Conservation (phyloP, 2,888 invertebrate genomes). For the Nymphalis urticae region DNA sequence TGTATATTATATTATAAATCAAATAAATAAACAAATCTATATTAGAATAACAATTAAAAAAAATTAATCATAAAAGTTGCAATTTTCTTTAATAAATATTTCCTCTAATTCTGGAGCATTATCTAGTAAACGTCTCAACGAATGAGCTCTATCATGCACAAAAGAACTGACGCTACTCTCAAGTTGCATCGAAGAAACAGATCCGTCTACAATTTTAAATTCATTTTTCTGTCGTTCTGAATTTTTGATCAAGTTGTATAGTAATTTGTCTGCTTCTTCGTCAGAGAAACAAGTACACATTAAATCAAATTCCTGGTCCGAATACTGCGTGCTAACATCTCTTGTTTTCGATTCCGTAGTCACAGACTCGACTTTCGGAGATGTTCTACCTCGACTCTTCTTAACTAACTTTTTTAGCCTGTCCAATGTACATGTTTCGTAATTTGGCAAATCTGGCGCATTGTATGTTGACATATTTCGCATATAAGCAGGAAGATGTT, state of each 20-base stretch:
- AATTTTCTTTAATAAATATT: conserved; percentile 58
- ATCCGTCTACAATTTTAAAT: conserved; percentile 45
- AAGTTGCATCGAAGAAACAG: conserved; percentile 46
- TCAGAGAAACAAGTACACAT: conserved; percentile 64
- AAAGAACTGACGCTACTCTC: conserved; percentile 46
- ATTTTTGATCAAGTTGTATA: conserved; percentile 39
- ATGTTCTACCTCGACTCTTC: conserved; percentile 46
- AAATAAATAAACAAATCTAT: neutral
- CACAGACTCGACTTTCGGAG: conserved; percentile 37
- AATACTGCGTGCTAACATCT: conserved; percentile 56
- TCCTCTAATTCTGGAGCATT: conserved; percentile 55
- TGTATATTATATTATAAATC: too few relatives aligned
- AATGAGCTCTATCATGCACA: conserved; percentile 52
- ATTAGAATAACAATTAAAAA: neutral
- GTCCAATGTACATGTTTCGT: conserved; percentile 55
- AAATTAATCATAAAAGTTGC: conserved; percentile 35
- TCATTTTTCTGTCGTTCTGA: conserved; percentile 35
- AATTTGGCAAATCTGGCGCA: conserved; percentile 55
- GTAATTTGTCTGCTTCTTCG: conserved; percentile 51
- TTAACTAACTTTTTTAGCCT: conserved; percentile 56
- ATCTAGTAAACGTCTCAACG: conserved; percentile 52
- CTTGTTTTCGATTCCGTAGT: conserved; percentile 49
- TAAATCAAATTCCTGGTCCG: conserved; percentile 56
- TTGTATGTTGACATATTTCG: conserved; percentile 56
- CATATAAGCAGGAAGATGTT: conserved; percentile 70